Evolutionary conservation across 2,888 invertebrate genomes (phyloP), one percentile per base, ranked within the genome.

Genomic region (Melanchra persicariae): DNA sequence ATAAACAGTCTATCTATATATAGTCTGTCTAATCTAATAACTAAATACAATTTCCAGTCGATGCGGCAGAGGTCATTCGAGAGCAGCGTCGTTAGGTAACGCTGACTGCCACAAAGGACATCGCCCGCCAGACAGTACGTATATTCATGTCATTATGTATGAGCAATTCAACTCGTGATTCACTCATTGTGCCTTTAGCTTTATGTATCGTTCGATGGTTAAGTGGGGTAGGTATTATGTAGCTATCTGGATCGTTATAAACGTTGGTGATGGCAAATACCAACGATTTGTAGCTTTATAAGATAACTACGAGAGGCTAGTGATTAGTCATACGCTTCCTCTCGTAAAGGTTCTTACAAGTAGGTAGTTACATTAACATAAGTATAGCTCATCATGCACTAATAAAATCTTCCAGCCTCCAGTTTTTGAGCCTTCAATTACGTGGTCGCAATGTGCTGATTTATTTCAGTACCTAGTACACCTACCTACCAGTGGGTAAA

Each of bases 61-160:
- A 64, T 95, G 96, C 84, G 93, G 95, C 49, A 89, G 96, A 91
- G 97, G 97, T 7, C 98, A 98, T 91, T 98, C 98, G 1, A 97
- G 98, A 80, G 97, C 98, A 74, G 98, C 98, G 45, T 98, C 98
- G 3, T 93, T 98, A 81, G 99, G 96, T 34, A 95, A 95, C 80
- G 91, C 95, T 72, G 96, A 96, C 72, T 89, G 91, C 83, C 91
- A 94, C 80, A 96, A 96, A 89, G 93, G 93, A 49, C 89, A 93
- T 63, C 90, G 96, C 65, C 93, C 94, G 70, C 92, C 93, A 62
- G 96, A 96, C 89, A 88, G 96, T 96, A 90, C 81, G 92, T 88
- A 82, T 59, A 26, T 58, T 58, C 49, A 71, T 61, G 37, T 24
- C 57, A 62, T 68, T 60, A 58, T 72, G 60, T 74, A 75, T 62